Evolutionary conservation across 2,888 invertebrate species (phyloP).

Genomic region (Chrysolina haemoptera): DNA sequence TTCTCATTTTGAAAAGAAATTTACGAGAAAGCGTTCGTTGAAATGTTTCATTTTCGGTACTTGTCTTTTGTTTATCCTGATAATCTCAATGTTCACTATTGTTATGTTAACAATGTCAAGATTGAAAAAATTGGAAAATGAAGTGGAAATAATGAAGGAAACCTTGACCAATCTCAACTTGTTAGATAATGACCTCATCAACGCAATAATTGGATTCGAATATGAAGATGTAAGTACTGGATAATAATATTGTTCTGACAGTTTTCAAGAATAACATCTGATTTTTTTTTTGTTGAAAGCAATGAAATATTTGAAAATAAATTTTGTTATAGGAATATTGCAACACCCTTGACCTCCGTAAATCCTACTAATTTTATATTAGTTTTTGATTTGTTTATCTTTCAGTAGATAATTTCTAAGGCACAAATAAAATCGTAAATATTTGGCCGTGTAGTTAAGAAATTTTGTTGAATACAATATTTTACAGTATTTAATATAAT

Average conservation of each 20-base stretch:
- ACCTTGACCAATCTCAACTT: constrained; percentile 35
- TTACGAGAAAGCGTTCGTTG: constrained; percentile 25
- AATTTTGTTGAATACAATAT: background rate
- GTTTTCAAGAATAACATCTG: background rate
- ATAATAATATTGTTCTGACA: background rate
- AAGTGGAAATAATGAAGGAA: constrained; percentile 37
- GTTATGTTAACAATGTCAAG: constrained; percentile 31
- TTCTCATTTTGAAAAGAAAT: constrained; percentile 23
- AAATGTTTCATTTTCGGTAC: constrained; percentile 28
- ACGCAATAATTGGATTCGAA: constrained; percentile 33
- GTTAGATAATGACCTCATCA: constrained; percentile 35
- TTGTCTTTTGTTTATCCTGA: constrained; percentile 35
- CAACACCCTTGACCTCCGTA: background rate
- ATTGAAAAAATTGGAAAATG: constrained; percentile 39
- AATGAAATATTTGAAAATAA: background rate
- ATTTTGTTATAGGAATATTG: background rate
- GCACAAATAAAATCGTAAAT: background rate
- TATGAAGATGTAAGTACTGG: constrained; percentile 44
- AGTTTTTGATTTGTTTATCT: background rate
- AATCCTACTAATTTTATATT: background rate
- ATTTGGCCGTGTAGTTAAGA: background rate
- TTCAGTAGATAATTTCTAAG: background rate
- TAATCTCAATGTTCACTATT: constrained; percentile 32
- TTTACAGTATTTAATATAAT: background rate
- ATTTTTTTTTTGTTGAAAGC: background rate